Conservation (phyloP, 2,797 vertebrate genomes). For the Echiichthys vipera region DNA sequence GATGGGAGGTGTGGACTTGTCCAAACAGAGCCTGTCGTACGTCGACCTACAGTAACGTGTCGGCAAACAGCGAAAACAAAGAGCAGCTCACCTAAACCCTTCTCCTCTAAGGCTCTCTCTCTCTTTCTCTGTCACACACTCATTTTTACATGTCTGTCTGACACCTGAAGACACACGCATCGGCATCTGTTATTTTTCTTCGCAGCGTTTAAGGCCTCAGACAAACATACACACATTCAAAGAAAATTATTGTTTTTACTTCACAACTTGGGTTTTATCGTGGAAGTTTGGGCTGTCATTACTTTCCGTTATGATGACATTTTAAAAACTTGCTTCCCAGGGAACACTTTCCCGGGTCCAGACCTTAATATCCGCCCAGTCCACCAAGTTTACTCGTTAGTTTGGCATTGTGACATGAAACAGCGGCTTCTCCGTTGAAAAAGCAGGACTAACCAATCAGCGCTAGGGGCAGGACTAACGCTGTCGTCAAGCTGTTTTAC, state of each 20-base stretch:
- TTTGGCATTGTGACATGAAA: too few species aligned
- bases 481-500: too few species aligned
- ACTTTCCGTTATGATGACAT: neutral
- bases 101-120: neutral
- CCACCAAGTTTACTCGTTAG: too few species aligned
- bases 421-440: too few species aligned
- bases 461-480: too few species aligned
- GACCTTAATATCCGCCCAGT: too few species aligned
- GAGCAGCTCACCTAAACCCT: conserved; percentile 52
- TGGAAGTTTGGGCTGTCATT: neutral
- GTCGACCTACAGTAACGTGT: conserved; percentile 61
- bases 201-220: neutral
- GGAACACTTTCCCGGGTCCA: too few species aligned
- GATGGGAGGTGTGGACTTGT: conserved; percentile 75
- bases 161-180: conserved; percentile 27
- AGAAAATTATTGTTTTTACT: neutral
- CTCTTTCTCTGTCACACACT: conserved; percentile 18
- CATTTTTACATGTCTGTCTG: neutral
- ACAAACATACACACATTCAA: neutral
- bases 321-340: neutral
- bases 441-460: too few species aligned
- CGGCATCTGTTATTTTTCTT: neutral
- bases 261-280: neutral
- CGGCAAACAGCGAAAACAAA: conserved; percentile 62
- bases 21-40: conserved; percentile 72